Base-by-base conservation (phyloP, 1,140 invertebrate genomes). In the Magallana gigas region DNA sequence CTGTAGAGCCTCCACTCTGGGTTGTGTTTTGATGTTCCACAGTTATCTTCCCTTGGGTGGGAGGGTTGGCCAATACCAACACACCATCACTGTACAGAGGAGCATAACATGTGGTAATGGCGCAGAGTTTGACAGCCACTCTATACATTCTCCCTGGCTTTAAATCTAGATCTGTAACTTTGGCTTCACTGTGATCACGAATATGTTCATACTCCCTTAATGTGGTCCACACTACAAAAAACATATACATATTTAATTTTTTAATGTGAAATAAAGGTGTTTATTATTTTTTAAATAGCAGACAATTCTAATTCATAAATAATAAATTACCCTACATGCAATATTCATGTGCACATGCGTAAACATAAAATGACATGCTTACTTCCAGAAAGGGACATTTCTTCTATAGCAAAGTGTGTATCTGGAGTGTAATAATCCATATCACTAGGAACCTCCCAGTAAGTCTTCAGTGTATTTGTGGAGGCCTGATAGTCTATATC, bases 71-170 rank as follows among this genome's bases (percentile, higher is more conserved):
- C 14, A 88, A 56, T 16, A 91, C 60, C 29, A 60, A 59, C 5
- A 91, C 87, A 16, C 91, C 91, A 57, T 89, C 83, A 85, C 88
- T 90, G 23, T 86, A 80, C 14, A 88, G 48, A 16, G 87, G 82
- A 6, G 86, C 16, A 71, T 82, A 82, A 82, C 91, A 91, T 8
- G 86, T 23, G 16, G 76, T 48, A 7, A 64, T 87, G 56, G 87
- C 84, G 88, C 91, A 91, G n/a, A 91, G 86, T 68, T 89, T 88
- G 8, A 91, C n/a, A 29, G 83, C 71, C 56, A 83, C 29, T 57
- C 90, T 80, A 68, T 90, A 90, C 16, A 29, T 71, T 57, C 86
- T 84, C 23, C 91, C 89, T 18, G 89, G 83, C 12, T 86, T 59
- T n/a, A 91, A 85, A 5, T 56, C n/a, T 1, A 90, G 36, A 68